A percentile compares a stretch with the other conserved stretches of the same genome.
phyloP scores from a whole-genome alignment of 2,888 invertebrate genomes.

The Apeira syringaria region DNA sequence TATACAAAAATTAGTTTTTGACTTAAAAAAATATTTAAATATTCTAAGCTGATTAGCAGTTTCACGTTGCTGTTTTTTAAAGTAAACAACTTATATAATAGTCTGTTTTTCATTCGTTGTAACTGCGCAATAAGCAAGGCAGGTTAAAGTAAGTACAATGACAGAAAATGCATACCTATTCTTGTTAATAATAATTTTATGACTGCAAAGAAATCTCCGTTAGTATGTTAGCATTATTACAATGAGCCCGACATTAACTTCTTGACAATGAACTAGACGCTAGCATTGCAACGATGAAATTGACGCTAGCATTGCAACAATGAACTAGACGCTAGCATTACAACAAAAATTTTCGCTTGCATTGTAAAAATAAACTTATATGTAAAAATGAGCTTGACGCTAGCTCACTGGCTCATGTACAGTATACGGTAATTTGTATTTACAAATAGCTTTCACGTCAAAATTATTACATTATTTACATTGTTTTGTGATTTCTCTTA shows the following conservation, averaged over 20 bases:
- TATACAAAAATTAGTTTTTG: background rate
- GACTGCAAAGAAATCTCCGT: background rate
- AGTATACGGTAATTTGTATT: too few relatives aligned
- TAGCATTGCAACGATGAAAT: too few relatives aligned
- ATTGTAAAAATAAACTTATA: too few relatives aligned
- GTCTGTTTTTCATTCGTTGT: conserved; percentile 21
- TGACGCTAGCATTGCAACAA: too few relatives aligned
- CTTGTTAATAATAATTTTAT: background rate
- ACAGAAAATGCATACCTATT: conserved; percentile 20
- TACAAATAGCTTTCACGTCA: background rate
- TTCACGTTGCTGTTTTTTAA: conserved; percentile 1
- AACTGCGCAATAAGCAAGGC: conserved; percentile 10
- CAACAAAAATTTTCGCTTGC: too few relatives aligned
- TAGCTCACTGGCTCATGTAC: too few relatives aligned
- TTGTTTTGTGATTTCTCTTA: too few relatives aligned
- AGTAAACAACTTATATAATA: conserved; percentile 1
- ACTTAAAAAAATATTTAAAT: conserved; percentile 1
- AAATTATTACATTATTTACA: background rate
- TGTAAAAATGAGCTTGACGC: too few relatives aligned
- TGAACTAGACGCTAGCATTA: too few relatives aligned
- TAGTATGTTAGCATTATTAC: too few relatives aligned
- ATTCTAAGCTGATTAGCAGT: conserved; percentile 10
- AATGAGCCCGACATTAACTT: too few relatives aligned
- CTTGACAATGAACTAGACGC: too few relatives aligned
- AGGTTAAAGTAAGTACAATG: conserved; percentile 27